A percentile compares a stretch with the other conserved stretches of the same genome.
Evolutionary conservation across 2,797 vertebrate genomes (phyloP).

Genomic region (Trachops cirrhosus): DNA sequence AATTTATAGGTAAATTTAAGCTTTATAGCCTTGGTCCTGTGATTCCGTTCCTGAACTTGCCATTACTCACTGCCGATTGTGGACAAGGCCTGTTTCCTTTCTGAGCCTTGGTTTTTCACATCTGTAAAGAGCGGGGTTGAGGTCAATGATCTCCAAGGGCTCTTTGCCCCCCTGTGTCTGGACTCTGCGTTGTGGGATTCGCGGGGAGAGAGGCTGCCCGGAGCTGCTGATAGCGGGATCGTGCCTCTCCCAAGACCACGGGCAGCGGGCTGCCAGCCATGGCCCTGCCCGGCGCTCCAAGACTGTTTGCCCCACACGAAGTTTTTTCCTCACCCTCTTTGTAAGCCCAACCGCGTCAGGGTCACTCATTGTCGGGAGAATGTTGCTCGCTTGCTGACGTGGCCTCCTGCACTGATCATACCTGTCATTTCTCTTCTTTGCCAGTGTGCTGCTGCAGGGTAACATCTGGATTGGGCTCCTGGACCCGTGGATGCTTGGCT

Average conservation of each 20-base stretch:
- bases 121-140: background rate
- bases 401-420: conserved; percentile 16
- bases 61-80: background rate
- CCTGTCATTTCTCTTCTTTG: background rate
- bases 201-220: background rate
- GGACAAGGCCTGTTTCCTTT: background rate
- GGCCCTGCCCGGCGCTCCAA: background rate
- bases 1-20: conserved; percentile 3
- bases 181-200: background rate
- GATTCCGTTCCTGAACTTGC: background rate
- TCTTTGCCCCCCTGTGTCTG: background rate
- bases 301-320: accelerated
- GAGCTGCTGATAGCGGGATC: background rate
- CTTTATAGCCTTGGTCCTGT: background rate
- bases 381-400: accelerated
- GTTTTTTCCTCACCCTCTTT: background rate
- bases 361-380: background rate
- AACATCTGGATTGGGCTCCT: conserved; percentile 31
- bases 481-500: background rate
- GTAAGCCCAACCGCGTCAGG: background rate
- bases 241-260: background rate
- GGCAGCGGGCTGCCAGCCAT: background rate
- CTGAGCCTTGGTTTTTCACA: background rate
- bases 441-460: background rate
- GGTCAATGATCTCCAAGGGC: background rate